Percentiles rank a stretch among this genome's conserved stretches.
phyloP scores from a whole-genome alignment of 2,888 invertebrate genomes.

The Schrankia costaestrigalis region DNA sequence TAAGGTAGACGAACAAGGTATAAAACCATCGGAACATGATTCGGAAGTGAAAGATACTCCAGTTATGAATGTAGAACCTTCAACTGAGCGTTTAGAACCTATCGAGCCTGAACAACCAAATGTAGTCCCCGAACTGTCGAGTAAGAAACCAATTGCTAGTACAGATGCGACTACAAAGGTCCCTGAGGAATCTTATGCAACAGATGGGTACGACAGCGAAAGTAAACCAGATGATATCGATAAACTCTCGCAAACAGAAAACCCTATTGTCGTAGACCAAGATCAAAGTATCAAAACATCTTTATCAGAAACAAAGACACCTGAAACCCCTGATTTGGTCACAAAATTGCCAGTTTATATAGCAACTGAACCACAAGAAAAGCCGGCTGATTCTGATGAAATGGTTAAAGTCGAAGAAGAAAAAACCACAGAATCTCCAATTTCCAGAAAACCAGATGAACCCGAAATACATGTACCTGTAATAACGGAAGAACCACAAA shows the following conservation, averaged over 20 bases:
- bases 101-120: too few species aligned
- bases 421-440: slow-evolving; percentile 2
- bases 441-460: slow-evolving; percentile 2
- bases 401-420: too few species aligned
- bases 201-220: too few species aligned
- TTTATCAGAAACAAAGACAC: not conserved
- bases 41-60: slow-evolving; percentile 12
- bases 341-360: slow-evolving; percentile 6
- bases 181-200: slow-evolving; percentile 2
- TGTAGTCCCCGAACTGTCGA: too few species aligned
- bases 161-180: slow-evolving; percentile 9
- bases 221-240: too few species aligned
- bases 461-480: slow-evolving; percentile 10
- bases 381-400: too few species aligned
- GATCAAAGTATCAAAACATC: not conserved
- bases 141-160: not conserved
- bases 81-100: slow-evolving; percentile 13
- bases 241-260: too few species aligned
- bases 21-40: slow-evolving; percentile 9
- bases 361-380: slow-evolving; percentile 1
- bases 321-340: slow-evolving; percentile 7
- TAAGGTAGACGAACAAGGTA: slow-evolving; percentile 3
- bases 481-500: slow-evolving; percentile 10
- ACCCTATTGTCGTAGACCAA: not conserved
- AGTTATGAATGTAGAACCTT: slow-evolving; percentile 15